Percentiles rank a stretch among this genome's conserved stretches.
These are phyloP conservation scores for Drosophila fungiperda DNA, from an alignment of 2,888 invertebrate genomes.

Conservation along the genomic window DNA sequence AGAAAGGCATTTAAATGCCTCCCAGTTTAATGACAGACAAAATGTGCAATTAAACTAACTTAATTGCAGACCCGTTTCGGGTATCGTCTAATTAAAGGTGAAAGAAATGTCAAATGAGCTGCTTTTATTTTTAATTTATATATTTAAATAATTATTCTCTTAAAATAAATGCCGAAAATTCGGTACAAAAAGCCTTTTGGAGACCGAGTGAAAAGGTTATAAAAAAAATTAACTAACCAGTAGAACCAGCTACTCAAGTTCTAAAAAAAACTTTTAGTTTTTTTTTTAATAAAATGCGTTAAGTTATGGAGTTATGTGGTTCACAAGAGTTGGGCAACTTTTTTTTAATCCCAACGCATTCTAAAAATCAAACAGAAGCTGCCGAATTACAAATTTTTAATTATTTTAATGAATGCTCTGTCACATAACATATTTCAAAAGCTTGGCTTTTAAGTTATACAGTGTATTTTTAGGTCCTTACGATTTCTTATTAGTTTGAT, in stretches of 20 bases:
- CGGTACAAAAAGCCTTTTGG: constrained; percentile 17
- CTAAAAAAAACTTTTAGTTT: constrained; percentile 6
- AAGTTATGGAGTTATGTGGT: constrained; percentile 41
- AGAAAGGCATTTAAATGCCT: constrained; percentile 25
- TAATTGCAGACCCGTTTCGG: constrained; percentile 47
- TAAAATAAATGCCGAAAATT: constrained; percentile 4
- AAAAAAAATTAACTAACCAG: constrained; percentile 14
- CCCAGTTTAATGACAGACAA: constrained; percentile 40
- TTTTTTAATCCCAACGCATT: not conserved
- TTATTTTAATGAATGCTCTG: not conserved
- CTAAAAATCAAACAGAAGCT: not conserved
- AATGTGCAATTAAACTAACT: constrained; percentile 30
- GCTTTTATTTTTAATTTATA: not conserved
- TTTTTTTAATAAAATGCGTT: constrained; percentile 12
- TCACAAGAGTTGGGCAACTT: constrained; percentile 11
- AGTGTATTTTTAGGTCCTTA: constrained; percentile 15
- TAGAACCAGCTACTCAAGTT: constrained; percentile 43
- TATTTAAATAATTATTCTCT: not conserved
- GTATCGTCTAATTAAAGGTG: constrained; percentile 56
- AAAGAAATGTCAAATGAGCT: constrained; percentile 68
- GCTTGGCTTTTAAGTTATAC: not conserved
- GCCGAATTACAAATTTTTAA: not conserved
- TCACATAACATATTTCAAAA: not conserved
- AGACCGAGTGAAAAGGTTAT: not conserved
- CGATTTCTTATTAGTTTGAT: not conserved